Percentiles rank a stretch among this genome's conserved stretches.
phyloP scores from a whole-genome alignment of 2,113 vertebrate species.

The Monarcha castaneiventris region DNA sequence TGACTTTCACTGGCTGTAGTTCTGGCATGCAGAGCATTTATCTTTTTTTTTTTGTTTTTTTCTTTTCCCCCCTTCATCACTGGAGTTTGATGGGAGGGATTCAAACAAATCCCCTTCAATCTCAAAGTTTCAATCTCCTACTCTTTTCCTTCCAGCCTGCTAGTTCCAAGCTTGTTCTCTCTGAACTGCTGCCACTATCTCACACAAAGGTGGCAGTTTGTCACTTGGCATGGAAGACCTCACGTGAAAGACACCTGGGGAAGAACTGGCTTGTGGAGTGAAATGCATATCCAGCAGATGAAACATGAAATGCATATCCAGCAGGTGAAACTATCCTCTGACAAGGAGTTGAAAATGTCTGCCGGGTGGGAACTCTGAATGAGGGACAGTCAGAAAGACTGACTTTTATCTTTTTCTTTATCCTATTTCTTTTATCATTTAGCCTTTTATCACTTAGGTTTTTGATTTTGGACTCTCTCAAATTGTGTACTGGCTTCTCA shows the following conservation, averaged over 20 bases:
- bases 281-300: background rate
- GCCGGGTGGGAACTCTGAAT: background rate
- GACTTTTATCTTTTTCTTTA: background rate
- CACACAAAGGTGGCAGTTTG: background rate
- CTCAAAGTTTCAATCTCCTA: background rate
- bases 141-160: background rate
- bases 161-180: background rate
- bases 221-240: background rate
- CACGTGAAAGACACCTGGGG: background rate
- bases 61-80: accelerated
- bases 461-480: background rate
- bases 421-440: background rate
- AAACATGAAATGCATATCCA: background rate
- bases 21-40: background rate
- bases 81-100: background rate
- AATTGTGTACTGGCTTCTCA: background rate
- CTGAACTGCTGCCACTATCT: background rate
- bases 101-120: background rate
- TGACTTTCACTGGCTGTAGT: background rate
- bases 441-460: background rate
- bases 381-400: background rate
- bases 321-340: background rate
- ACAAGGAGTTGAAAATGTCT: background rate
- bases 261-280: background rate
- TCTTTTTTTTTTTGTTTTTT: background rate